Evolutionary conservation across 2,113 vertebrate genomes (phyloP), one percentile per base, ranked within the genome.

Genomic region (Origma solitaria): DNA sequence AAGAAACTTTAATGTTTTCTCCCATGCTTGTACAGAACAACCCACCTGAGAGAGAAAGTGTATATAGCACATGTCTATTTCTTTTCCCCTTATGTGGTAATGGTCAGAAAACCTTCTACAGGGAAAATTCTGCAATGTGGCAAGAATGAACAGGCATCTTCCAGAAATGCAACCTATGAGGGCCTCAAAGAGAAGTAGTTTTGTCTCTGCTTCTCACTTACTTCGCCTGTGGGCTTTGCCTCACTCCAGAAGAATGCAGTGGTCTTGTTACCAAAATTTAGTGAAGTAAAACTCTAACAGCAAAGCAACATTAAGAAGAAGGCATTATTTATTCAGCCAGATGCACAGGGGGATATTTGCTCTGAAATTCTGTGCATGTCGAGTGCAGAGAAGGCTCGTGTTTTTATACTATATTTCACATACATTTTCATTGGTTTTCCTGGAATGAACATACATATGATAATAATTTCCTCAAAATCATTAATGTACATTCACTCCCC

Each of bases 51-150:
- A 9, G 22, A 72, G 25, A 38, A 6, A 58, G 8, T 54, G 1
- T 17, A 18, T 17, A 18, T 3, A 61, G n/a, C 0, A 1, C 4
- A 12, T 3, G 5, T 6, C 2, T 38, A 17, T 70, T 89, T 64
- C 33, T 76, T 82, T 85, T 38, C 15, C 3, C 8, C 16, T 68
- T 82, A 11, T 5, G 21, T 38, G 4, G 24, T 51, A 72, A 44
- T 20, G 10, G 15, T 30, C 30, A 64, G 15, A 17, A 85, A 40
- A 86, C 14, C 3, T n/a, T 68, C 25, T 49, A 37, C 16, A 73
- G 11, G 14, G 10, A 72, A 83, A 73, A 73, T 68, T 83, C 37
- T 81, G 23, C 35, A 30, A 13, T 11, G 19, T 25, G 8, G 5
- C 20, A 78, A 56, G 21, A 45, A 8, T 47, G 14, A 81, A 51